Base-by-base conservation (phyloP, 1,140 invertebrate species). In the Lordiphosa mommai region DNA sequence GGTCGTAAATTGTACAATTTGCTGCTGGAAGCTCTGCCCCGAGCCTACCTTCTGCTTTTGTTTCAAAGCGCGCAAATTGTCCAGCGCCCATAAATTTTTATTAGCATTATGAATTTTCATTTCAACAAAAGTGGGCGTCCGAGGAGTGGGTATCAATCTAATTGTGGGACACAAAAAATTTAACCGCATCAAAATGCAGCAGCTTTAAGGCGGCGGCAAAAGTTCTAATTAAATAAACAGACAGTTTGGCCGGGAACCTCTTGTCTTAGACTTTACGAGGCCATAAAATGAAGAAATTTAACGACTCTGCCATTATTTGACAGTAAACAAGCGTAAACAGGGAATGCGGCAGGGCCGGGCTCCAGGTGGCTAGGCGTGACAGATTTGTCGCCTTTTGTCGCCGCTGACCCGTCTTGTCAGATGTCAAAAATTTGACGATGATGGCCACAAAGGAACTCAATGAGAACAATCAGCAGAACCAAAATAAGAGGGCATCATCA, bases 261-360 rank as follows among this genome's bases (percentile, higher is more conserved):
- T 33, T 61, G 61, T 76, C 61, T 47, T 40, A 40, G 56, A 50
- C 50, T 77, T 77, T 53, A 77, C 67, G 72, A 77, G 50, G 14
- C 46, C 61, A 56, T 77, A 77, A 77, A 77, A 51, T 59, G 23
- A 29, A 30, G 20, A 33, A 30, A 46, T 72, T 74, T 77, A 56
- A 77, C 72, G 72, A 77, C 61, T 33, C 27, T 37, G 66, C 57
- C 67, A 76, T 76, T 76, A 76, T 76, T 76, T 71, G 72, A 77
- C 66, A 71, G 66, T 76, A 76, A 76, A 76, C 72, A 77, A 67
- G 68, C 43, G 38, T 51, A 57, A 52, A 50, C 57, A 52, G 30
- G 12, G 13, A 14, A 34, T 13, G 20, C 8, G 8, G 1, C 23
- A 27, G 5, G 6, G 34, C 7, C 47, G n/a, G 10, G 37, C 34